Percentiles rank a stretch among this genome's conserved stretches.
Conservation (phyloP, 1,140 invertebrate genomes). For the Ephestia elutella region DNA sequence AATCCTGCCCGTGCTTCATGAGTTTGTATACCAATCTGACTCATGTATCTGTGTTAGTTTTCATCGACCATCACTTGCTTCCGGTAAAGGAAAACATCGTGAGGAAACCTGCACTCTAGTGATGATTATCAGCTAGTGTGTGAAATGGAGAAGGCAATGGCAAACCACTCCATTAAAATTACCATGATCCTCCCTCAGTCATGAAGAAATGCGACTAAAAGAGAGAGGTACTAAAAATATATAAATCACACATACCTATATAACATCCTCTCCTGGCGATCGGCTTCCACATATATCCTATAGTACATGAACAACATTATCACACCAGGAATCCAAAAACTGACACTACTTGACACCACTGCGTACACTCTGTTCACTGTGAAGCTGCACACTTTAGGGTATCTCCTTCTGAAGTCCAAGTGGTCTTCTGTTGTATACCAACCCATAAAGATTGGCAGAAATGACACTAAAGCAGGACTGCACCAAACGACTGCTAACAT, state of each 20-base stretch:
- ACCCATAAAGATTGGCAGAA: conserved; percentile 95
- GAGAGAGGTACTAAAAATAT: too few species aligned
- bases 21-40: too few species aligned
- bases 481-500: conserved; percentile 94
- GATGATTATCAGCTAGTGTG: too few species aligned
- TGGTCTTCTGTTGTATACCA: conserved; percentile 93
- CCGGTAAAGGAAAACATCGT: too few species aligned
- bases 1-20: too few species aligned
- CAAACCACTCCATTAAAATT: too few species aligned
- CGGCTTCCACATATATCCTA: conserved; percentile 93
- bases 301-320: conserved; percentile 97
- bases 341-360: conserved; percentile 92
- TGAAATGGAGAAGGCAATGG: too few species aligned
- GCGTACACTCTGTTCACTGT: conserved; percentile 93
- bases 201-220: too few species aligned
- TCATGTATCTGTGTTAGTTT: too few species aligned
- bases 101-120: too few species aligned
- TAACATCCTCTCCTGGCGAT: conserved; percentile 92
- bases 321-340: conserved; percentile 95
- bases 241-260: conserved; percentile 79
- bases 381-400: conserved; percentile 88
- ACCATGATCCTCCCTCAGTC: too few species aligned
- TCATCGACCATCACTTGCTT: too few species aligned
- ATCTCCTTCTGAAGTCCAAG: conserved; percentile 79
- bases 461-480: conserved; percentile 92